These are phyloP conservation scores for Scrobipalpa costella DNA, from an alignment of 2,888 invertebrate species.

Conservation along the genomic window DNA sequence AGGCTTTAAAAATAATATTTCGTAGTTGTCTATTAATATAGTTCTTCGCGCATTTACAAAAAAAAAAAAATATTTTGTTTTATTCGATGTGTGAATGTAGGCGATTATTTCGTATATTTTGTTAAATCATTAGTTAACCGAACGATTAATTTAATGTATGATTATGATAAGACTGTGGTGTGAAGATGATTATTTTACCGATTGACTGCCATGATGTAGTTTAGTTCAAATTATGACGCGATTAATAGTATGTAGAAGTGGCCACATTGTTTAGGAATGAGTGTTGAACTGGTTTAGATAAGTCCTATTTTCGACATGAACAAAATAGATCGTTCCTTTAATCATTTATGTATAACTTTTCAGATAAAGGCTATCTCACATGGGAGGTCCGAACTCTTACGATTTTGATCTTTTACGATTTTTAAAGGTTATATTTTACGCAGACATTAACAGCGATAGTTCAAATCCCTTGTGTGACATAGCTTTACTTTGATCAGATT, in stretches of 20 bases:
- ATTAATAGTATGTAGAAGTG: constrained; percentile 28
- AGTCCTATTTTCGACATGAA: constrained; percentile 13
- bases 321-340: not conserved
- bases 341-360: not conserved
- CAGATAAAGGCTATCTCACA: not conserved
- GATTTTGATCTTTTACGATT: not conserved
- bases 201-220: constrained; percentile 66
- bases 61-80: constrained; percentile 17
- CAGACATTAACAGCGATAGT: not conserved
- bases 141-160: constrained; percentile 14
- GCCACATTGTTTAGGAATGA: constrained; percentile 19
- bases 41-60: constrained; percentile 23
- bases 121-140: constrained; percentile 1
- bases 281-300: constrained; percentile 24
- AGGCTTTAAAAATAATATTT: constrained; percentile 68
- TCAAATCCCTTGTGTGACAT: not conserved
- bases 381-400: not conserved
- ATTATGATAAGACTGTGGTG: constrained; percentile 35
- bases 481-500: not conserved
- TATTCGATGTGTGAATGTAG: constrained; percentile 23
- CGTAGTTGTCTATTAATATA: constrained; percentile 45
- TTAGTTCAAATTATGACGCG: constrained; percentile 41
- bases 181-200: constrained; percentile 57
- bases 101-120: constrained; percentile 23
- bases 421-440: not conserved